Evolutionary conservation across 2,113 vertebrate genomes (phyloP), one percentile per base, ranked within the genome.

Genomic region (Scopus umbretta): DNA sequence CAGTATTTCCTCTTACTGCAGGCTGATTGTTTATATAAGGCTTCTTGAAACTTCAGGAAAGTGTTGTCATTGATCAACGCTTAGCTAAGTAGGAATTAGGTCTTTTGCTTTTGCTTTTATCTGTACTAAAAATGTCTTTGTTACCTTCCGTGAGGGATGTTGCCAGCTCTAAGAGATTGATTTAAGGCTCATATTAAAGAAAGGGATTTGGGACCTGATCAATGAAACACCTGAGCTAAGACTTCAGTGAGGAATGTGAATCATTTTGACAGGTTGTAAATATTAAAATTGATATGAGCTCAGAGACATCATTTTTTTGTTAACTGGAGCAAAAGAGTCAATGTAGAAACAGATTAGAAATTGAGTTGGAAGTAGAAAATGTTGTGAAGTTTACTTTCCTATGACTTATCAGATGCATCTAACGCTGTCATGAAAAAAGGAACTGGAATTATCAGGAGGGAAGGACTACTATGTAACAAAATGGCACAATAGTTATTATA

Each of bases 281-380:
- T 94, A 96, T 88, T 94, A 90, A 94, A 97, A 97, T 71, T 95
- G 91, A 92, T 95, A 89, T 10, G 70, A 95, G 50, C 84, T 90
- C 49, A 62, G 94, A 81, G 29, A 88, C 63, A 82, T 66, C 40
- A n/a, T 32, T 92, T 95, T 93, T 87, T 94, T 88, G 74, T 91
- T 95, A 94, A 95, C 43, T 90, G 74, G 84, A 91, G 92, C 72
- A 94, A 95, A 85, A 82, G 56, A 87, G 78, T 95, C 92, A 91
- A 76, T 90, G 66, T 49, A 89, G 53, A 94, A 95, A 87, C 73
- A 95, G 83, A 92, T 92, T 66, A 91, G 86, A 92, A 95, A 96
- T 91, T 59, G 91, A 91, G 43, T 29, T 87, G 58, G 38, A 92
- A 73, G 86, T 72, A 76, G 62, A 79, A 85, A 87, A 85, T 70